A percentile compares a stretch with the other conserved stretches of the same genome.
Conservation (phyloP, 2,888 invertebrate species). For the Hyles lineata region DNA sequence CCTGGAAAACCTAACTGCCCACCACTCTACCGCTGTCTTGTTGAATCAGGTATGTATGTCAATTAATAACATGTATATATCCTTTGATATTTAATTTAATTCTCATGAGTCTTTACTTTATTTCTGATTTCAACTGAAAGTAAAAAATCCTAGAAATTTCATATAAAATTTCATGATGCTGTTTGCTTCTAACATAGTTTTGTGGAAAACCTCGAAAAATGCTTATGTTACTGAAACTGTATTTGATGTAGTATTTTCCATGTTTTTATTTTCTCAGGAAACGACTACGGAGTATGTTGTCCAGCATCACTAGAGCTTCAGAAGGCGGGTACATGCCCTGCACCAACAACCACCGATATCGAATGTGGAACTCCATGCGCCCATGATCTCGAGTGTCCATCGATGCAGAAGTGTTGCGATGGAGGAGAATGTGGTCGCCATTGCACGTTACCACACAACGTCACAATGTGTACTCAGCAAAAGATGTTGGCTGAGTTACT, state of each 20-base stretch:
- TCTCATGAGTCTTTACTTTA: not conserved
- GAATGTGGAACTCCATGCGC: constrained; percentile 88
- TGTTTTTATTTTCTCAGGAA: constrained; percentile 72
- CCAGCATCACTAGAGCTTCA: constrained; percentile 90
- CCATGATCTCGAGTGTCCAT: constrained; percentile 92
- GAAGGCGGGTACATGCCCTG: constrained; percentile 92
- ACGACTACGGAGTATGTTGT: constrained; percentile 95
- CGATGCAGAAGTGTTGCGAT: constrained; percentile 92
- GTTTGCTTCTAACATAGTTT: too few species aligned
- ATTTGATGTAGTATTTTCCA: too few species aligned
- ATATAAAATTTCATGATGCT: too few species aligned
- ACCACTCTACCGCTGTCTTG: constrained; percentile 91
- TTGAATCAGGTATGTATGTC: constrained; percentile 87
- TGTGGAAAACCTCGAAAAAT: too few species aligned
- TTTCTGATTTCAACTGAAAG: too few species aligned
- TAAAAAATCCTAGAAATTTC: too few species aligned
- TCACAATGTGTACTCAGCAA: constrained; percentile 92
- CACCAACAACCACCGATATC: constrained; percentile 64
- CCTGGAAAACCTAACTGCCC: constrained; percentile 94
- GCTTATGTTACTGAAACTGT: too few species aligned
- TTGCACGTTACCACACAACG: constrained; percentile 90
- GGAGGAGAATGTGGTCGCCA: constrained; percentile 90
- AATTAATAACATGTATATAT: not conserved
- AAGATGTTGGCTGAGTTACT: constrained; percentile 90
- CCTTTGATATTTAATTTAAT: too few species aligned